These are phyloP conservation scores for Urocolius indicus DNA, from an alignment of 2,113 vertebrate species.

Conservation along the genomic window DNA sequence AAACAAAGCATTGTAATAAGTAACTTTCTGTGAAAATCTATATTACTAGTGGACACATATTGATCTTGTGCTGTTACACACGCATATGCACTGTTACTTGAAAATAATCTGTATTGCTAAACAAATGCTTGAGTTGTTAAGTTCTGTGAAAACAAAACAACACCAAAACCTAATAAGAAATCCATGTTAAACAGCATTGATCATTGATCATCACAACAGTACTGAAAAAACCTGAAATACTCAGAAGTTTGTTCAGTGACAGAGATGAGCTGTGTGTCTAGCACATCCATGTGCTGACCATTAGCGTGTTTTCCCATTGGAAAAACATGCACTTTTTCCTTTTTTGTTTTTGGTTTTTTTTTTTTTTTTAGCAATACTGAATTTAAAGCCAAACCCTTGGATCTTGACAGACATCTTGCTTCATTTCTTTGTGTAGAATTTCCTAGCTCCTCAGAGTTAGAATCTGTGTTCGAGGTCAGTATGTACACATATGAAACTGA, in stretches of 20 bases:
- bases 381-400: constrained; percentile 78
- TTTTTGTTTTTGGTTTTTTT: not conserved
- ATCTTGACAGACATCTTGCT: constrained; percentile 79
- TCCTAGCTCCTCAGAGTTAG: constrained; percentile 80
- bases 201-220: not conserved
- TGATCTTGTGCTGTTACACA: not conserved
- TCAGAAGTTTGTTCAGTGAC: not conserved
- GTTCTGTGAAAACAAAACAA: not conserved
- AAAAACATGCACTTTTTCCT: not conserved
- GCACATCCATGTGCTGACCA: not conserved
- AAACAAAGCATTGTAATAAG: not conserved
- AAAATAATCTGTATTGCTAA: not conserved
- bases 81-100: not conserved
- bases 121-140: not conserved
- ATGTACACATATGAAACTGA: not conserved
- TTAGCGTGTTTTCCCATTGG: not conserved
- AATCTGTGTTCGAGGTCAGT: constrained; percentile 84
- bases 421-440: constrained; percentile 80
- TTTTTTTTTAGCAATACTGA: not conserved
- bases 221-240: not conserved
- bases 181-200: not conserved
- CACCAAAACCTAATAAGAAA: not conserved
- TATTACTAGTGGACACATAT: not conserved
- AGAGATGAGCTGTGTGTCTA: not conserved
- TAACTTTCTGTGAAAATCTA: not conserved